Evolutionary conservation across 2,113 vertebrate genomes (phyloP), one percentile per base, ranked within the genome.

Genomic region (Dascyllus trimaculatus): DNA sequence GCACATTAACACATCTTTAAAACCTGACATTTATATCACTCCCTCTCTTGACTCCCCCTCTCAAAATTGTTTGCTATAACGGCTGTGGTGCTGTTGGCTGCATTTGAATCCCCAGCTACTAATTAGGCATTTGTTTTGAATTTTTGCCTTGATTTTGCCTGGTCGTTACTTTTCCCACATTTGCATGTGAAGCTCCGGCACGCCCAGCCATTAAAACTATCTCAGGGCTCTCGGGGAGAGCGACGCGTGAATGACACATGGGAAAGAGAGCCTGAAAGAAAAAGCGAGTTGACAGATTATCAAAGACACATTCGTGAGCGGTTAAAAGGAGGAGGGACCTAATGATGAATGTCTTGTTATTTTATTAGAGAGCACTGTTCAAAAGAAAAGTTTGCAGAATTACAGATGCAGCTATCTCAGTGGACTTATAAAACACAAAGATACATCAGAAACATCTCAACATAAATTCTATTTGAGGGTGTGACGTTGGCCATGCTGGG

Each of bases 61-160:
- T 72, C 38, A 76, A 61, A 83, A 82, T n/a, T 71, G 75, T 82
- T 91, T 84, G 76, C 80, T 78, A 45, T 70, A 85, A 70, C 59
- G 66, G 57, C 78, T 78, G 78, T 58, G 84, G 84, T 80, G 69
- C 82, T 64, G 40, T 63, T 86, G 82, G 81, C 78, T 88, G 67
- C 71, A 69, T 90, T 85, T 58, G 64, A 88, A 87, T 89, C 83
- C 85, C 79, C 54, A 82, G 86, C 86, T 92, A 87, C 85, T 91
- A 92, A 93, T 92, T 93, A 91, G 63, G 71, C 87, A 89, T 92
- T 91, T 91, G 86, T 91, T 92, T 90, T 84, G 86, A 91, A 78
- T 91, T 70, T 88, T 49, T 84, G 62, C 78, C 60, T 85, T 78
- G 67, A 85, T 85, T 88, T 87, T 62, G 60, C 70, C 73, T 75